These are phyloP conservation scores for Pediacus dermestoides DNA, from an alignment of 2,888 invertebrate species.

Conservation along the genomic window DNA sequence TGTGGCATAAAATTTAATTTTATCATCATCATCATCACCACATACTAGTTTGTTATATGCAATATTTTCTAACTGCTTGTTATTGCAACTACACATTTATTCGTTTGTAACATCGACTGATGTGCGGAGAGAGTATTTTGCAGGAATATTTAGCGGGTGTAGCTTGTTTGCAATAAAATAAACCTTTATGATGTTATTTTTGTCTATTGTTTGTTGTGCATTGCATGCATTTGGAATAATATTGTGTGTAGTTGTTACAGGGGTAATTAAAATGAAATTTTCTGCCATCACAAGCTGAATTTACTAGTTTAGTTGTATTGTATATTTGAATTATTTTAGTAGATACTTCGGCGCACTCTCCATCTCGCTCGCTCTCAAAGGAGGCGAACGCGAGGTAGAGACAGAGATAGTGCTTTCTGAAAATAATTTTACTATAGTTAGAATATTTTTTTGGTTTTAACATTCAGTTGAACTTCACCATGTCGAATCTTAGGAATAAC, in stretches of 20 bases:
- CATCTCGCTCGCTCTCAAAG: no score
- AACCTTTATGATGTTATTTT: constrained; percentile 36
- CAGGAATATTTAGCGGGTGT: constrained; percentile 26
- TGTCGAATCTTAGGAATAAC: no score
- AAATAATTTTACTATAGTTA: no score
- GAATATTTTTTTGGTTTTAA: no score
- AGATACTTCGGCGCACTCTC: constrained; percentile 8
- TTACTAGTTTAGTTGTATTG: constrained; percentile 23
- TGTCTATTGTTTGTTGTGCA: constrained; percentile 21
- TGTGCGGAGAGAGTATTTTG: constrained; percentile 23
- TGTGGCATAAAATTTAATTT: constrained; percentile 41
- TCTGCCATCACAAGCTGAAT: constrained; percentile 21
- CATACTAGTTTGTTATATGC: no score
- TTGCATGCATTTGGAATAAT: constrained; percentile 32
- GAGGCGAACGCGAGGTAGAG: no score
- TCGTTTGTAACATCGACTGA: constrained; percentile 29
- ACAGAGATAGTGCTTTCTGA: constrained; percentile 8
- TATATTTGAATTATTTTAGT: constrained; percentile 19
- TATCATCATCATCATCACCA: no score
- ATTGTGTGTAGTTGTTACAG: constrained; percentile 26
- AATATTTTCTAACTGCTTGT: constrained; percentile 32
- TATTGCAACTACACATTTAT: constrained; percentile 36
- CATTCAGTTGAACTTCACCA: no score
- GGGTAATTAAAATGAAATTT: constrained; percentile 35
- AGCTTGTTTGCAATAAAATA: constrained; percentile 35